Evolutionary conservation across 2,113 vertebrate species (phyloP).

Genomic region (Psophia crepitans): DNA sequence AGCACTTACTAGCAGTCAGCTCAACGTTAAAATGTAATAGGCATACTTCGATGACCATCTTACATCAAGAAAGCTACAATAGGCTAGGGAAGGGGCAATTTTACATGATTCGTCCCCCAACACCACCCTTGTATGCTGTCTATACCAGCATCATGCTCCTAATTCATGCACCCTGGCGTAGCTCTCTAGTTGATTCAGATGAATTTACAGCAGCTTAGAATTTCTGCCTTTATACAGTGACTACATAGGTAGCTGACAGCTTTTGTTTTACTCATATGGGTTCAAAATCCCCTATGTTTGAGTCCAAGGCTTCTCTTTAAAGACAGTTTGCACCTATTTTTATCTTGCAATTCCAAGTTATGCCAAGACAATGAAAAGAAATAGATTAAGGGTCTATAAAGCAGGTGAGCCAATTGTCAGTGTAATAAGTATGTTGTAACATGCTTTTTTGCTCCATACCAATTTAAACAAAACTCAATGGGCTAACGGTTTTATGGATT

Average conservation of each 20-base stretch:
- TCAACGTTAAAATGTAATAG: neutral
- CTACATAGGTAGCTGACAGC: neutral
- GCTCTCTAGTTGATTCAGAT: neutral
- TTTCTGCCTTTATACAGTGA: neutral
- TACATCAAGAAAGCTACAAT: neutral
- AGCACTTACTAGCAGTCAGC: neutral
- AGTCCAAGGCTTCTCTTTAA: neutral
- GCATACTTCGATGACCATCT: neutral
- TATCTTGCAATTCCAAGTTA: neutral
- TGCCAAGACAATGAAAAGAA: neutral
- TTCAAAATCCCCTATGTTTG: neutral
- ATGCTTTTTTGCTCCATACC: neutral
- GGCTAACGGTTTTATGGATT: neutral
- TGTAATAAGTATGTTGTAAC: neutral
- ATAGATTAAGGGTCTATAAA: neutral
- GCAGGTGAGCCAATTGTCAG: neutral
- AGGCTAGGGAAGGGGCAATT: neutral
- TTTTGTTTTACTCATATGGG: neutral
- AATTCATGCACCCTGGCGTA: neutral
- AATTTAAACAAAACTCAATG: neutral
- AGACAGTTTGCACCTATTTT: neutral
- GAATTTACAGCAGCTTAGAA: neutral
- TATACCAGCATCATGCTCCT: neutral
- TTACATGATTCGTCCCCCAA: neutral
- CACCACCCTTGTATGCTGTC: neutral